These are phyloP conservation scores for Emesis furor DNA, from an alignment of 2,888 invertebrate genomes.

Conservation along the genomic window DNA sequence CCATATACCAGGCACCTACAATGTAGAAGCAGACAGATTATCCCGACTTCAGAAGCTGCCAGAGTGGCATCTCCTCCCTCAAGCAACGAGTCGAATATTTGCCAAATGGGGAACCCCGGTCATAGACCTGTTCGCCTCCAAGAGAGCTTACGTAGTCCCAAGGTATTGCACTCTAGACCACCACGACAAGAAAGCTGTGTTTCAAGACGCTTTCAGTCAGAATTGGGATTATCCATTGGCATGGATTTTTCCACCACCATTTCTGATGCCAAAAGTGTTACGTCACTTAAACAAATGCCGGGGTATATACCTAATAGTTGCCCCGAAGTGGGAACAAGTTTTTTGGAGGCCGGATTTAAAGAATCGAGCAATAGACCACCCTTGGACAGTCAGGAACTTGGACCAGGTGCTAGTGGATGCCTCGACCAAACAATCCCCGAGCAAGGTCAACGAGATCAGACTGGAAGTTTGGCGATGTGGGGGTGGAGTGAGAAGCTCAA, in stretches of 20 bases:
- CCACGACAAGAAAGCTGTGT: not conserved
- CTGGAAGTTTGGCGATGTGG: not conserved
- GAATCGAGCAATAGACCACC: no score
- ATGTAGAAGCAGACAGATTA: no score
- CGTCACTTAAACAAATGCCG: not conserved
- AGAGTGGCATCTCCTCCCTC: not conserved
- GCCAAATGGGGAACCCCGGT: conserved; percentile 2
- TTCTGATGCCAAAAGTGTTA: conserved; percentile 24
- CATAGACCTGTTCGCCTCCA: not conserved
- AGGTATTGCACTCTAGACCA: not conserved
- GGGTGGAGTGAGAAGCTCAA: not conserved
- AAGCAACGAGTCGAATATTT: not conserved
- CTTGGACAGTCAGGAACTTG: not conserved
- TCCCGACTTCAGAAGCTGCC: not conserved
- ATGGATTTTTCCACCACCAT: conserved; percentile 18
- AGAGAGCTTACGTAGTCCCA: not conserved
- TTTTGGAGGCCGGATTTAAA: no score
- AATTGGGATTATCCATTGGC: conserved; percentile 37
- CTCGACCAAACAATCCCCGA: not conserved
- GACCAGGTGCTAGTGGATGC: not conserved
- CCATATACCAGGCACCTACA: not conserved
- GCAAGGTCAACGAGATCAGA: not conserved
- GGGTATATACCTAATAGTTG: no score
- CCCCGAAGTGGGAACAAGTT: no score
- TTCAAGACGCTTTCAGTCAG: conserved; percentile 9